Conservation (phyloP, 2,888 invertebrate species). For the Athalia cordata region DNA sequence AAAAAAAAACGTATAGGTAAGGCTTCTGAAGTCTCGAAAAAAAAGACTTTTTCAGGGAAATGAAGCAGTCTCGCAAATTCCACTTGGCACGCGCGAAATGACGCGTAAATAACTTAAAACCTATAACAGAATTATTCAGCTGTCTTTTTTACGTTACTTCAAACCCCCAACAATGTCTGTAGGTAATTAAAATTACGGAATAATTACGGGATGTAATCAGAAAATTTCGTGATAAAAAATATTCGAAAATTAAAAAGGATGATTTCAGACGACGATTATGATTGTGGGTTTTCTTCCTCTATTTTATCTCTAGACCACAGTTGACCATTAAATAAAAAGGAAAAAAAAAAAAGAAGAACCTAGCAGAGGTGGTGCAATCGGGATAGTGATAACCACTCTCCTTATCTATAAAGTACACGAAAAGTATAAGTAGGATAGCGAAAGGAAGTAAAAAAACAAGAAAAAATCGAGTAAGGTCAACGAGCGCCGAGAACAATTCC, state of each 20-base stretch:
- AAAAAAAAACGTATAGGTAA: background rate
- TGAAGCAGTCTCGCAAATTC: conserved; percentile 32
- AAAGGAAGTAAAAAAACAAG: conserved; percentile 32
- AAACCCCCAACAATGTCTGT: background rate
- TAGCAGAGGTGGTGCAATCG: background rate
- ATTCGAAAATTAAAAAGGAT: no score
- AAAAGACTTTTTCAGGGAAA: conserved; percentile 3
- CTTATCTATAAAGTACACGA: conserved; percentile 35
- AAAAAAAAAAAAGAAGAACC: conserved; percentile 3
- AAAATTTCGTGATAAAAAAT: no score
- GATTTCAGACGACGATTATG: no score
- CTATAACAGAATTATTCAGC: background rate
- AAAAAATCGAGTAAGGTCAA: background rate
- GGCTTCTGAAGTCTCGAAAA: background rate
- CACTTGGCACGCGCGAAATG: conserved; percentile 38
- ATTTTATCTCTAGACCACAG: conserved; percentile 30
- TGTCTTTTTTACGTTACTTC: conserved; percentile 7
- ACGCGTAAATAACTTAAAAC: conserved; percentile 27
- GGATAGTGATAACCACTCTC: conserved; percentile 24
- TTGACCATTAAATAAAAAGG: conserved; percentile 30
- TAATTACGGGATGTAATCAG: no score
- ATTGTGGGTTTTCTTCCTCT: no score
- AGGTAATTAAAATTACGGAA: no score
- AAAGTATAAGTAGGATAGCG: conserved; percentile 1
- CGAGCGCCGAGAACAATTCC: background rate